Evolutionary conservation across 2,797 vertebrate genomes (phyloP).

Genomic region (Tadarida brasiliensis): DNA sequence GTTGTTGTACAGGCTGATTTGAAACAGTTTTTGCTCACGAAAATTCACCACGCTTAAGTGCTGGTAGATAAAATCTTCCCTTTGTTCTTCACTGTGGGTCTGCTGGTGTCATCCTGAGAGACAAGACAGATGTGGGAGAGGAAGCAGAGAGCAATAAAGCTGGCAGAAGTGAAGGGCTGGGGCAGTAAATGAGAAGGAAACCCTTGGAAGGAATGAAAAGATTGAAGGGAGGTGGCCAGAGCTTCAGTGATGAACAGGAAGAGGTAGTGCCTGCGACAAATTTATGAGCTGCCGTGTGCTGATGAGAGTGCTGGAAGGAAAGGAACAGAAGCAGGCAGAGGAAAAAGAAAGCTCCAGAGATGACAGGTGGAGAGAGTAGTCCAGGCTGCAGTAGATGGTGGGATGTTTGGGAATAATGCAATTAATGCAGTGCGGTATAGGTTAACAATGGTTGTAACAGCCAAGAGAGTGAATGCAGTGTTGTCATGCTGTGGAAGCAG

Average conservation of each 20-base stretch:
- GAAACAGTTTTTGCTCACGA: constrained; percentile 14
- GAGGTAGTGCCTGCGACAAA: neutral
- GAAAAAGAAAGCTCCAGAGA: neutral
- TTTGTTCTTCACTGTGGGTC: neutral
- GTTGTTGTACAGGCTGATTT: neutral
- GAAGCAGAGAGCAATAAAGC: neutral
- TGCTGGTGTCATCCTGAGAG: neutral
- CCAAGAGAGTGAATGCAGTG: neutral
- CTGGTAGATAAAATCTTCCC: neutral
- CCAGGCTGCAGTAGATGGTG: no score
- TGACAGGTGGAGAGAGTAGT: neutral
- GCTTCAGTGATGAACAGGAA: neutral
- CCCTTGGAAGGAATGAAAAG: neutral
- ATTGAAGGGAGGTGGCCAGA: neutral
- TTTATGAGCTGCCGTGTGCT: neutral
- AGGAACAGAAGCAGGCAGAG: neutral
- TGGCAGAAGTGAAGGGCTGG: neutral
- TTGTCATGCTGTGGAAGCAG: neutral
- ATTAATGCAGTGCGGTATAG: neutral
- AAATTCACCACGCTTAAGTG: neutral
- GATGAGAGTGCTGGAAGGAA: neutral
- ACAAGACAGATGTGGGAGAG: neutral
- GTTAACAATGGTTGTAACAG: neutral
- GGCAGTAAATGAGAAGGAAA: neutral
- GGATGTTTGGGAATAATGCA: neutral